Evolutionary conservation across 2,113 vertebrate species (phyloP), one percentile per base, ranked within the genome.

Genomic region (Pristiophorus japonicus): DNA sequence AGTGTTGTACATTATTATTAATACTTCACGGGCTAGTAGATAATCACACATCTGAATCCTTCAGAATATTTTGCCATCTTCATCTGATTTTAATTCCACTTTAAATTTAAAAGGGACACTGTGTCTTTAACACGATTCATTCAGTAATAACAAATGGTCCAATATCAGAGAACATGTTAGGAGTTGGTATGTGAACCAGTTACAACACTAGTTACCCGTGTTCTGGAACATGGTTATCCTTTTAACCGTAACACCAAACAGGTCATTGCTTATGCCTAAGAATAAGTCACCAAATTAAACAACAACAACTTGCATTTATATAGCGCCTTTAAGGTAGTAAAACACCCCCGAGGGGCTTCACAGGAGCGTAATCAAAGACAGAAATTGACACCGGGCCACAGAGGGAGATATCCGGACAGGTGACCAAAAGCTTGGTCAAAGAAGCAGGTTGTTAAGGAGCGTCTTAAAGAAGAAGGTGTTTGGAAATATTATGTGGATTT

Each of bases 1-100:
- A 92, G n/a, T 92, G 59, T 55, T 92, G 88, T 92, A 92, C 59
- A 92, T 92, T 92, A 63, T 91, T 91, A 63, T 63, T 90, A 87
- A 87, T 63, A 62, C 14, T 91, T 91, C 34, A 38, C 59, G 7
- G 62, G 88, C 59, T 38, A 63, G 34, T 22, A 27, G 45, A 45
- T 59, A 90, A 12, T 38, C 38, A 65, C 38, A 42, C 45, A 87
- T 22, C 66, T 38, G n/a, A 90, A 27, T 34, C 62, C 87, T 92
- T 63, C 59, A 92, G n/a, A 38, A 92, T 0, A 59, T 92, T 92
- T 63, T 63, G 14, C 88, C 2, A 38, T 63, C 88, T 62, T 63
- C 4, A 65, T 65, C 55, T 63, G 27, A 88, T 27, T 88, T 88
- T 62, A 90, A 90, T 62, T 18, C 88, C 38, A 63, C 88, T 92